Percentiles rank a stretch among this genome's conserved stretches.
These are phyloP conservation scores for Ladona fulva DNA, from an alignment of 1,140 invertebrate species.

Conservation along the genomic window DNA sequence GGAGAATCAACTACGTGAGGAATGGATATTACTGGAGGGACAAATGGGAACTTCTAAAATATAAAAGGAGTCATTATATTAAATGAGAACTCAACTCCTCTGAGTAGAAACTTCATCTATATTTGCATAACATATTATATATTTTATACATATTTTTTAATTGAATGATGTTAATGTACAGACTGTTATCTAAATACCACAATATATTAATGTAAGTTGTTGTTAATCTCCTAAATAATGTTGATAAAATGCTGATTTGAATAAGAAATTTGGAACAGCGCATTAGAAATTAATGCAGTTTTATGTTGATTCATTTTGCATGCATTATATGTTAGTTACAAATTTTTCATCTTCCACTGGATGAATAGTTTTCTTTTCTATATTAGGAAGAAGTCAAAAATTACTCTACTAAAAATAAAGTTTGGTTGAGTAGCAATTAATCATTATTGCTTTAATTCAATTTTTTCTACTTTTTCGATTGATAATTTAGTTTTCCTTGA, in stretches of 20 bases:
- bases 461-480: too few relatives aligned
- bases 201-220: background rate
- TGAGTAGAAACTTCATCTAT: background rate
- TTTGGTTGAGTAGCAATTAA: too few relatives aligned
- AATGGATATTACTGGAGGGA: too few relatives aligned
- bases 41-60: too few relatives aligned
- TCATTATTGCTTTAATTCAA: too few relatives aligned
- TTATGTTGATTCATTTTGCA: background rate
- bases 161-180: slow-evolving; percentile 3
- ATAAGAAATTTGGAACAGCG: background rate
- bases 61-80: background rate
- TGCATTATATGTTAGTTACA: background rate
- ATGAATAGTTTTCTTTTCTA: background rate
- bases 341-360: background rate
- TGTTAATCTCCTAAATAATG: background rate
- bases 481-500: too few relatives aligned
- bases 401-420: background rate
- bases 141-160: slow-evolving; percentile 9
- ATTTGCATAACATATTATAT: slow-evolving; percentile 9
- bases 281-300: background rate
- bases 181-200: background rate
- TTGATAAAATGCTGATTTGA: background rate
- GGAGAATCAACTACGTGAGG: too few relatives aligned
- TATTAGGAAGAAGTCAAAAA: background rate
- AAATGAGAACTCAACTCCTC: background rate